Evolutionary conservation across 1,140 invertebrate species (phyloP).

Genomic region (Choristoneura fumiferana): DNA sequence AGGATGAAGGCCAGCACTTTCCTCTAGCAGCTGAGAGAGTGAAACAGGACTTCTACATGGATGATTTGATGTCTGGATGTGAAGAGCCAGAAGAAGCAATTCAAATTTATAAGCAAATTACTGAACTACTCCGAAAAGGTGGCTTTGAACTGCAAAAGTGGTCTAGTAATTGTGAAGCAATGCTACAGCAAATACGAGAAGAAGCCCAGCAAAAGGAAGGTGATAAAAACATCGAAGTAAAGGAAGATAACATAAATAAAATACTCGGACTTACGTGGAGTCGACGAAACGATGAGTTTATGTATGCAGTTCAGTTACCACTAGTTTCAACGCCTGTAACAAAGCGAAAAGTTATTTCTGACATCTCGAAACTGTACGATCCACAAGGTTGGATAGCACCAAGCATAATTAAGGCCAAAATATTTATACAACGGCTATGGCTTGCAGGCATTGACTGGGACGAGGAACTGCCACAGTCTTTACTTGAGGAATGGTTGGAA

Average conservation of each 20-base stretch:
- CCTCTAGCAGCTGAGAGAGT: no score
- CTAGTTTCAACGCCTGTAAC: no score
- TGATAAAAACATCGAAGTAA: not conserved
- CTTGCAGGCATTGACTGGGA: no score
- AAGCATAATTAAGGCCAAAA: no score
- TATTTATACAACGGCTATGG: no score
- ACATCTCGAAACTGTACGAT: constrained; percentile 18
- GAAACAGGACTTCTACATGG: no score
- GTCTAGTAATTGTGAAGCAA: no score
- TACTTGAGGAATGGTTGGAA: no score
- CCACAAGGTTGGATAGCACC: no score
- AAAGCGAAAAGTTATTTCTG: constrained; percentile 18
- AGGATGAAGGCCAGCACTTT: no score
- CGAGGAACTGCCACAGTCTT: constrained; percentile 40
- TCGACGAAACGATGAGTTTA: no score
- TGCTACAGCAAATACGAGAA: constrained; percentile 9
- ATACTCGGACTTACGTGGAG: constrained; percentile 20
- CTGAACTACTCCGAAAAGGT: constrained; percentile 6
- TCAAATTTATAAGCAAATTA: not conserved
- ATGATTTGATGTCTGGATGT: constrained; percentile 38
- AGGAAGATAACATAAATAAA: not conserved
- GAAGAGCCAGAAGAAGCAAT: constrained; percentile 19
- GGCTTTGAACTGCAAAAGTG: constrained; percentile 25
- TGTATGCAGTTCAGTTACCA: no score
- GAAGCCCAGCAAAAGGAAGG: not conserved